A percentile compares a stretch with the other conserved stretches of the same genome.
Evolutionary conservation across 2,797 vertebrate genomes (phyloP).

Genomic region (Clarias pachynema): DNA sequence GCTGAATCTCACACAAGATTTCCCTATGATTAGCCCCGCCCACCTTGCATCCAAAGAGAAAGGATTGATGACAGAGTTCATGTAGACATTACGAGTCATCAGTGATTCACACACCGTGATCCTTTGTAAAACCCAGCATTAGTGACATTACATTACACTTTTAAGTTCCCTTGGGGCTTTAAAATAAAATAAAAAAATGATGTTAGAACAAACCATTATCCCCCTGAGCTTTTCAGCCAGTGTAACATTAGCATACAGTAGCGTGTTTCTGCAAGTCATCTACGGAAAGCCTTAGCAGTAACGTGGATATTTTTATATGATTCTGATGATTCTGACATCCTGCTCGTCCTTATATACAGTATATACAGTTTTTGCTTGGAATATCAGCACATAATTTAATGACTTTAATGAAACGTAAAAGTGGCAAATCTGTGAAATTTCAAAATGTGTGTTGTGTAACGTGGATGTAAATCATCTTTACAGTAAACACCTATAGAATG

Average conservation of each 20-base stretch:
- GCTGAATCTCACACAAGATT: neutral
- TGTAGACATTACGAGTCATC: slow-evolving; percentile 3
- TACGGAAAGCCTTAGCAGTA: neutral
- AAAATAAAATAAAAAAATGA: neutral
- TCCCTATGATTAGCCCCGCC: neutral
- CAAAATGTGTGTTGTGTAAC: neutral
- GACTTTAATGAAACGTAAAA: neutral
- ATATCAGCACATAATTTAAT: neutral
- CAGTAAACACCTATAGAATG: neutral
- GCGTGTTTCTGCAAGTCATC: neutral
- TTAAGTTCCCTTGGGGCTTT: slow-evolving; percentile 5
- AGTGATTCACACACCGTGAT: neutral
- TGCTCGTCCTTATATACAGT: slow-evolving; percentile 27
- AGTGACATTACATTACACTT: neutral
- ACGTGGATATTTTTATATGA: slow-evolving; percentile 43
- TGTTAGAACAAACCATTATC: slow-evolving; percentile 2
- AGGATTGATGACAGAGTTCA: neutral
- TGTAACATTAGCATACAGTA: neutral
- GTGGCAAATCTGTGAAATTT: neutral
- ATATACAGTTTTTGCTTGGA: slow-evolving; percentile 36
- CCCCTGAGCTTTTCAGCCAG: neutral
- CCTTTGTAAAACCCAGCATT: neutral
- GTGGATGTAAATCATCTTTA: neutral
- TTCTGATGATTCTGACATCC: slow-evolving; percentile 4
- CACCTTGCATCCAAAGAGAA: neutral